Base-by-base conservation (phyloP, 2,113 vertebrate species). In the Ceyx cyanopectus region DNA sequence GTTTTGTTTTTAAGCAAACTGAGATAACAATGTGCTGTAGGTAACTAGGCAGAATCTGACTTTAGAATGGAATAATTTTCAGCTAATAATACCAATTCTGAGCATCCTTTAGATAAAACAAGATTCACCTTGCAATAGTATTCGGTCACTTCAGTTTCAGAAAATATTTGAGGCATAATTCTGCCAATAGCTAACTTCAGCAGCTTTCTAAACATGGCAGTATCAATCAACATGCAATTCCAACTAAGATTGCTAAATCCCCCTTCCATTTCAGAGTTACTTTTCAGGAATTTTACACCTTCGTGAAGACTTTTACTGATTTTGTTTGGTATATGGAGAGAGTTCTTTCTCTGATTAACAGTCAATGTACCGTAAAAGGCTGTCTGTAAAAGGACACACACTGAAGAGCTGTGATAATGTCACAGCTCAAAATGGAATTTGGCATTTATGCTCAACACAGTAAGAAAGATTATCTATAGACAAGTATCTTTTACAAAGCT, bases 311-410 rank as follows among this genome's bases (percentile, higher is more conserved):
- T 91, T 94, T 80, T 68, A 88, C 85, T 75, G 65, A 76, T 93
- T 96, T 89, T 53, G 93, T 72, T 92, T 91, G 56, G 32, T 78
- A 27, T 40, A 90, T 58, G 61, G 62, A 53, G 76, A 74, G 37
- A 48, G 17, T 14, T 7, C 37, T 14, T 76, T 91, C 82, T 89
- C 50, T 24, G 80, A 92, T 97, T 96, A 95, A 92, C 32, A 93
- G 62, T 91, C 82, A 86, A 91, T 93, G 96, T 94, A 66, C n/a
- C 81, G 50, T 43, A 87, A 89, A 85, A 76, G 29, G 12, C 58
- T 89, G 68, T 65, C 70, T 95, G 53, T 85, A 95, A 97, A 97
- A 90, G 37, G 45, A 63, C 76, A 81, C 86, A 96, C 92, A 96
- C 81, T 57, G 76, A 92, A 89, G 87, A 90, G 63, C 53, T 74